A percentile compares a stretch with the other conserved stretches of the same genome.
phyloP scores from a whole-genome alignment of 2,888 invertebrate species.

The Tyria jacobaeae region DNA sequence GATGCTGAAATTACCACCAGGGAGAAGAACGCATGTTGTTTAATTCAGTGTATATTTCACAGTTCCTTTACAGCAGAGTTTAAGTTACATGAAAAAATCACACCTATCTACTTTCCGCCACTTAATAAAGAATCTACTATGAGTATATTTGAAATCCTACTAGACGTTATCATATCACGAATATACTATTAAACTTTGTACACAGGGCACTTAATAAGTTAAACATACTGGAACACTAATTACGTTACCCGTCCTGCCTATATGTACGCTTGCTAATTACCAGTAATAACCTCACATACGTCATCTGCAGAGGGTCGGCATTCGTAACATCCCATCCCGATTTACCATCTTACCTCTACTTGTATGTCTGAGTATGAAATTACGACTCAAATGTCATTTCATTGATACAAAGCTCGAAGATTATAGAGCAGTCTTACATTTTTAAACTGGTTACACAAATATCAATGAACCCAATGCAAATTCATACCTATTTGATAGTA shows the following conservation, averaged over 20 bases:
- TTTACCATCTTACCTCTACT: slow-evolving; percentile 55
- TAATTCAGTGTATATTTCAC: too few species aligned
- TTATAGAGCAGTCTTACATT: slow-evolving; percentile 56
- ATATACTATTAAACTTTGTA: slow-evolving; percentile 40
- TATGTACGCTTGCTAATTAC: slow-evolving; percentile 68
- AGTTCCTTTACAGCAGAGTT: background rate
- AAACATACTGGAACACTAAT: slow-evolving; percentile 48
- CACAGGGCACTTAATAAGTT: slow-evolving; percentile 48
- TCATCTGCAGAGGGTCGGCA: slow-evolving; percentile 66
- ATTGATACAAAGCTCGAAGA: slow-evolving; percentile 71
- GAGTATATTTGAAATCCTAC: slow-evolving; percentile 1
- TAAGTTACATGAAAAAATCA: background rate
- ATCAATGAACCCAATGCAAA: slow-evolving; percentile 19
- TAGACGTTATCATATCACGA: slow-evolving; percentile 36
- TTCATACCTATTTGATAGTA: slow-evolving; percentile 16
- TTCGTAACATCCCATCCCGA: slow-evolving; percentile 56
- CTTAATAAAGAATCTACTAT: background rate
- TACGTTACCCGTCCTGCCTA: slow-evolving; percentile 47
- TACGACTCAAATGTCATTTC: slow-evolving; percentile 72
- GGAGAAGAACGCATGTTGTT: background rate
- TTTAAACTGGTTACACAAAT: slow-evolving; percentile 38
- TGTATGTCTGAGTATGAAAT: slow-evolving; percentile 58
- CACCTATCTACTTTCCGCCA: background rate
- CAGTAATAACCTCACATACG: slow-evolving; percentile 72
- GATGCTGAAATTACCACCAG: background rate